phyloP scores from a whole-genome alignment of 2,888 invertebrate species.

The Lasiommata megera region DNA sequence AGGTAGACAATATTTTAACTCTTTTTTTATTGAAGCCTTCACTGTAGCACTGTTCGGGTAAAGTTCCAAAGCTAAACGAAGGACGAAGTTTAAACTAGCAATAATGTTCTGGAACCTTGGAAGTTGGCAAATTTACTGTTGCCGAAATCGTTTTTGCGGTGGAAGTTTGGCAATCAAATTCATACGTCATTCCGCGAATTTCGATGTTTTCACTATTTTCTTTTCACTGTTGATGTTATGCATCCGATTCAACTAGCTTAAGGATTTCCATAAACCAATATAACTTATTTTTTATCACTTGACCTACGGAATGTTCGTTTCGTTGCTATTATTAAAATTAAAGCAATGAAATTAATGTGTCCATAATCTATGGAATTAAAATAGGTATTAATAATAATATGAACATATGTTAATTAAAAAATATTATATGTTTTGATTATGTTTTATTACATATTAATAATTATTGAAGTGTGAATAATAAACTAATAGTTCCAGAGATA shows the following conservation, averaged over 20 bases:
- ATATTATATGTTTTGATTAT: too few relatives aligned
- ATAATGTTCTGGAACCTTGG: slow-evolving; percentile 20
- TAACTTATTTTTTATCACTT: too few relatives aligned
- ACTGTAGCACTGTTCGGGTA: slow-evolving; percentile 7
- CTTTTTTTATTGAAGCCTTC: slow-evolving; percentile 4
- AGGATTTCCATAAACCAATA: too few relatives aligned
- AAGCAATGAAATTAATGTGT: too few relatives aligned
- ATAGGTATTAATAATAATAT: too few relatives aligned
- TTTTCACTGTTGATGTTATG: slow-evolving; percentile 30
- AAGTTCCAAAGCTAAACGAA: slow-evolving; percentile 44
- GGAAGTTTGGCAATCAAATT: slow-evolving; percentile 16
- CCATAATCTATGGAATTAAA: too few relatives aligned
- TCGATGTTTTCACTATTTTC: slow-evolving; percentile 9
- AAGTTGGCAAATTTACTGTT: slow-evolving; percentile 19
- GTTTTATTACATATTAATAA: too few relatives aligned
- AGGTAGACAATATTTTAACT: background rate
- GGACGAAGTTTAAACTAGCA: slow-evolving; percentile 20
- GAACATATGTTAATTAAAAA: too few relatives aligned
- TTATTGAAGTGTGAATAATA: too few relatives aligned
- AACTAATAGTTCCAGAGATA: too few relatives aligned
- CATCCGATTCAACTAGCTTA: background rate
- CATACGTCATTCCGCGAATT: slow-evolving; percentile 12
- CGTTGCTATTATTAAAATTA: too few relatives aligned
- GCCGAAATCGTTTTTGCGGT: slow-evolving; percentile 16
- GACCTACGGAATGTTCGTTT: too few relatives aligned